Evolutionary conservation across 2,888 invertebrate species (phyloP).

Genomic region (Ochlodes sylvanus): DNA sequence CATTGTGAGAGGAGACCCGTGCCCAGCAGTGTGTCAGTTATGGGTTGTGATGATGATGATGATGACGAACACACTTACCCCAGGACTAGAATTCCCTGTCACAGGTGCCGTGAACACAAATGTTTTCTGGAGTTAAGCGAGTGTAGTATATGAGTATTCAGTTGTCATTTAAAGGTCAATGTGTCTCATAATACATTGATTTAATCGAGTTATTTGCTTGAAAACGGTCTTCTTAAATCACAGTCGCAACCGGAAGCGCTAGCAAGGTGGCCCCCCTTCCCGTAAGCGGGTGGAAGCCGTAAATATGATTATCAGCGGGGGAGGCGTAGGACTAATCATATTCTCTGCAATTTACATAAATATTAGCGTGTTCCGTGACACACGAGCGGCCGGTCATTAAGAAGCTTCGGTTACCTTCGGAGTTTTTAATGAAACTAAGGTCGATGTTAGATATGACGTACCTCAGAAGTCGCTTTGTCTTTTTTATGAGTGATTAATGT

Average conservation of each 20-base stretch:
- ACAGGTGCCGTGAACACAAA: too few relatives aligned
- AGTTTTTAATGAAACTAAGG: conserved; percentile 67
- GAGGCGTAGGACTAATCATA: conserved; percentile 84
- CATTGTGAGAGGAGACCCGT: too few relatives aligned
- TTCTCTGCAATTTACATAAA: conserved; percentile 85
- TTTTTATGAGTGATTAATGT: conserved; percentile 84
- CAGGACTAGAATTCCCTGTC: too few relatives aligned
- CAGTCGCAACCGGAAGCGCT: conserved; percentile 24
- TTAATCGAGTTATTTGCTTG: not conserved
- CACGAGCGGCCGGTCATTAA: conserved; percentile 67
- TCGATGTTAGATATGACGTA: conserved; percentile 73
- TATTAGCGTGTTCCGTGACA: conserved; percentile 83
- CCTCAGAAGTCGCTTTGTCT: conserved; percentile 75
- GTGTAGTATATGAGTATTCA: too few relatives aligned
- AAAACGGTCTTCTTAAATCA: conserved; percentile 26
- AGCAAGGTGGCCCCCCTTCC: conserved; percentile 39
- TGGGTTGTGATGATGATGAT: too few relatives aligned
- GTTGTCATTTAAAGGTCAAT: not conserved
- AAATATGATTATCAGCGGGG: conserved; percentile 84
- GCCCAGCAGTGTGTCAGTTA: too few relatives aligned
- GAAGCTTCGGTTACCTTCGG: conserved; percentile 55
- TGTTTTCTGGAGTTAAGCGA: too few relatives aligned
- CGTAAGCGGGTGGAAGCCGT: conserved; percentile 62
- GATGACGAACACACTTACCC: too few relatives aligned
- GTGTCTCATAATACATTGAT: not conserved